Base-by-base conservation (phyloP, 1,140 invertebrate species). In the Conus betulinus region DNA sequence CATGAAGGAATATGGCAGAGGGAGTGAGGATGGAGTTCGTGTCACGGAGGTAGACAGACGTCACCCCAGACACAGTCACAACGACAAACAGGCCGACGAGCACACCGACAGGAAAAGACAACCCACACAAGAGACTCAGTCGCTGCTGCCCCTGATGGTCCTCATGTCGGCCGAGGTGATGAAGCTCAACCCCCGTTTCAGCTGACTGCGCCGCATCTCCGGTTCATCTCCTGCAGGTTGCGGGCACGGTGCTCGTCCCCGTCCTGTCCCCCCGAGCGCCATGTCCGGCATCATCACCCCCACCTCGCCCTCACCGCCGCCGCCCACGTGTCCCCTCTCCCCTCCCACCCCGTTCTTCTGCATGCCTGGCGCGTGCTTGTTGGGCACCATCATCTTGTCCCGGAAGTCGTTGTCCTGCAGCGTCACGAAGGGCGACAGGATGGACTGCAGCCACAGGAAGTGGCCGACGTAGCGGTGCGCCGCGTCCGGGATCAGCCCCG, bases 341-440 rank as follows among this genome's bases (percentile, higher is more conserved):
- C 13, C 76, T 11, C 25, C 25, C 6, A 5, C 17, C 63, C 17
- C 63, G 71, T 85, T 55, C 20, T 84, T 25, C 53, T 25, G 63
- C n/a, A 63, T 15, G 51, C 39, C 76, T 5, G 25, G 25, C 25
- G 7, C 39, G 57, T 60, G 57, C 84, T 39, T 60, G 71, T 85
- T 55, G 63, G 84, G 23, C 63, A 52, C 17, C 27, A 53, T 85
- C 5, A 74, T 3, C 27, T 74, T 71, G 13, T 85, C 60, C 51
- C 63, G 25, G 84, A 85, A 85, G 25, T 85, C 84, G 71, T 85
- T 39, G 63, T 85, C 84, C 84, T 85, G 84, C 27, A 85, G 84
- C 25, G 84, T 85, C 63, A 85, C 63, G 27, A 85, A 85, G 71
- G 84, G 84, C 5, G 84, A 85, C 25, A 85, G 27, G 25, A n/a